Conservation (phyloP, 1,140 invertebrate species). For the Ips nitidus region DNA sequence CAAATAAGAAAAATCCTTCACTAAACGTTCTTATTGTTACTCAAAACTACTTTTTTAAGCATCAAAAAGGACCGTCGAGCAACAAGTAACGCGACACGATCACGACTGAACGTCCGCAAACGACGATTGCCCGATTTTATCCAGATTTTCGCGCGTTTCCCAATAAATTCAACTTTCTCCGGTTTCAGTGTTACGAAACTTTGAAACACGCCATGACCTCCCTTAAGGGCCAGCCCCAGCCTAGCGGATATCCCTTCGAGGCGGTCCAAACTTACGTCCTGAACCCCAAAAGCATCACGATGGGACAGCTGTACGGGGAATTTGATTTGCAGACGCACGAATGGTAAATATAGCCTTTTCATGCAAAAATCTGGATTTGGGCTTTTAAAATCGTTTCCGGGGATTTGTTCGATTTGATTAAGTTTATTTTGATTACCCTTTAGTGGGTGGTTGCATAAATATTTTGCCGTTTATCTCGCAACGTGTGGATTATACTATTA, state of each 20-base stretch:
- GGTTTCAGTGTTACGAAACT: slow-evolving; percentile 68
- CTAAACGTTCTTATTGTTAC: no score
- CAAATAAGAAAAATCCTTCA: no score
- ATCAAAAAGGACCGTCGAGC: no score
- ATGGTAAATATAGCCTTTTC: slow-evolving; percentile 57
- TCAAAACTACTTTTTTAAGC: no score
- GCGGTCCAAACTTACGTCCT: slow-evolving; percentile 63
- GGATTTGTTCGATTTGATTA: neutral
- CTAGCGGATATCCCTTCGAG: slow-evolving; percentile 66
- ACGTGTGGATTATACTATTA: no score
- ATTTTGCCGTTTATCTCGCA: no score
- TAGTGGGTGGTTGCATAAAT: neutral
- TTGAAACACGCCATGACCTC: slow-evolving; percentile 65
- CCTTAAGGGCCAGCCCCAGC: slow-evolving; percentile 65
- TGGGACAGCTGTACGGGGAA: slow-evolving; percentile 81
- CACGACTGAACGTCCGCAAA: no score
- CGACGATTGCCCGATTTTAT: no score
- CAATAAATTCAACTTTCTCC: no score
- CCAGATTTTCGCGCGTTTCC: no score
- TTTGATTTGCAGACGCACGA: slow-evolving; percentile 80
- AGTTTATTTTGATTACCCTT: neutral
- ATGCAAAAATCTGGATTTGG: no score
- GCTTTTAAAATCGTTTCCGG: slow-evolving; percentile 7
- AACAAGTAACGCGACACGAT: no score
- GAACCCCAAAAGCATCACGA: slow-evolving; percentile 82